Evolutionary conservation across 1,140 invertebrate species (phyloP), one percentile per base, ranked within the genome.

Genomic region (Scaptomyza graminum): DNA sequence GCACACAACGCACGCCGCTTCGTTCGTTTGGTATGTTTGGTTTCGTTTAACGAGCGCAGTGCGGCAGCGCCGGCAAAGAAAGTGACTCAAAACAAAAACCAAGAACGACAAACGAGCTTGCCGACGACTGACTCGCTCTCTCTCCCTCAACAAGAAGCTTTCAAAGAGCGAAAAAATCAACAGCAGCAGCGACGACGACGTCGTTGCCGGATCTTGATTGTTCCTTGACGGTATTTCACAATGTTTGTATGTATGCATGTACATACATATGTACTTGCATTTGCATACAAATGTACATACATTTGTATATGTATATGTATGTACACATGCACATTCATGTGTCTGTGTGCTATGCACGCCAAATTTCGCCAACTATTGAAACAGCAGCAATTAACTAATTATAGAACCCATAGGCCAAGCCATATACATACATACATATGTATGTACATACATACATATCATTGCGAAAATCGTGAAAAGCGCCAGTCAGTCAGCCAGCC

Each of bases 51-150:
- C 25, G 22, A 50, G 28, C 2, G 43, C 51, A 25, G 18, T 47
- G 37, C 37, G n/a, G n/a, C 50, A 22, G 57, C 60, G 39, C 18
- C 37, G 28, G 44, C 12, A 31, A 62, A 71, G 68, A 74, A 79
- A 46, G 49, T 59, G 59, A 81, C 80, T 85, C 76, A 83, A 76
- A 83, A 79, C 80, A 83, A 83, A 65, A 72, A 46, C 62, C 55
- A 79, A 72, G 49, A 78, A 75, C 61, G 39, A 28, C 37, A 62
- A 18, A n/a, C n/a, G n/a, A 18, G 11, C 11, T 22, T 43, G 51
- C 34, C 47, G 22, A 49, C n/a, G n/a, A n/a, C 25, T 59, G 31
- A 6, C 39, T 52, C 34, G n/a, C 34, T 28, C 1, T 25, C 13
- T 49, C 9, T 63, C 41, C 34, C 52, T 25, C 43, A 41, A 15